Percentiles rank a stretch among this genome's conserved stretches.
Conservation (phyloP, 1,140 invertebrate genomes). For the Atta texana region DNA sequence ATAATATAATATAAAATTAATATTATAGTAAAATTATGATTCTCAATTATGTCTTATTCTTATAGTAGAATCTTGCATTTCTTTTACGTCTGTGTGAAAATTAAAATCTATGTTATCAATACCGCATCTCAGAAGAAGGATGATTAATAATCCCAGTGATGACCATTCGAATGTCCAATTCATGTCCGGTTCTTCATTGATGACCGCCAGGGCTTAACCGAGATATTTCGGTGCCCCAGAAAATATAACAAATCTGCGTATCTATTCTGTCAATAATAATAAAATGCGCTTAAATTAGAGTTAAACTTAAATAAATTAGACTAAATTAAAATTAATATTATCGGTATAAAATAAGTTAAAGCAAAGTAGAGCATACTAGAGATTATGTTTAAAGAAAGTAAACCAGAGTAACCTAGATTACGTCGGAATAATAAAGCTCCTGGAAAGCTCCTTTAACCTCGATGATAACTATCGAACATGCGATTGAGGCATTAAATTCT, state of each 20-base stretch:
- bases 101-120: constrained; percentile 60
- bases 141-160: constrained; percentile 82
- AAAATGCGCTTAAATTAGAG: not conserved
- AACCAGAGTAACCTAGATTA: constrained; percentile 42
- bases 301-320: not conserved
- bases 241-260: constrained; percentile 21
- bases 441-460: constrained; percentile 20
- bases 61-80: not conserved
- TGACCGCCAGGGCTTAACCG: constrained; percentile 66
- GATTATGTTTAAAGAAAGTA: constrained; percentile 37
- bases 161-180: constrained; percentile 84
- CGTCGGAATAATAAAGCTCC: constrained; percentile 29
- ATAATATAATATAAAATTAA: not conserved
- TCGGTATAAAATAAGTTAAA: not conserved
- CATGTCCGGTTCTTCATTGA: constrained; percentile 85
- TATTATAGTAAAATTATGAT: no score
- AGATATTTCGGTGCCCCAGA: constrained; percentile 53
- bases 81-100: not conserved
- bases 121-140: constrained; percentile 83
- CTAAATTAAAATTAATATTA: no score
- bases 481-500: constrained; percentile 8
- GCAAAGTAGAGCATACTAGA: constrained; percentile 8
- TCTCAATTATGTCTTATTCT: not conserved
- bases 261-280: constrained; percentile 4
- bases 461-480: constrained; percentile 43